Conservation (phyloP, 2,888 invertebrate genomes). For the Diaperis boleti region DNA sequence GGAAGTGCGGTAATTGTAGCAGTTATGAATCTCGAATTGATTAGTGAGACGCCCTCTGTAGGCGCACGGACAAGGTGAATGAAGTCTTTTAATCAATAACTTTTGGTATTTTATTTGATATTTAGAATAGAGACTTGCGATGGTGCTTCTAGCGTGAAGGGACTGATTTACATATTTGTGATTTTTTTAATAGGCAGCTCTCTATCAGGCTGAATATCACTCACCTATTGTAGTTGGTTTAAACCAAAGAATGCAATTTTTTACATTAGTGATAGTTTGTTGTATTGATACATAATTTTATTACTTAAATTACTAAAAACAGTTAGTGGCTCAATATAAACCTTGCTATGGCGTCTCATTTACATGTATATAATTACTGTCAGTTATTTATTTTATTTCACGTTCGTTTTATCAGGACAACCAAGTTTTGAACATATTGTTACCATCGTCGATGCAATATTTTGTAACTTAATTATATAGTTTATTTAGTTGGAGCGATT, state of each 20-base stretch:
- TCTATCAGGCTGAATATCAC: slow-evolving; percentile 43
- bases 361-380: slow-evolving; percentile 18
- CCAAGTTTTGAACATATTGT: slow-evolving; percentile 40
- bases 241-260: slow-evolving; percentile 50
- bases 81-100: slow-evolving; percentile 6
- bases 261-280: slow-evolving; percentile 39
- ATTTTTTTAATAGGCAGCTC: slow-evolving; percentile 53
- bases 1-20: slow-evolving; percentile 27
- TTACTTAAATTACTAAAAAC: slow-evolving; percentile 27
- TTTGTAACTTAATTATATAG: slow-evolving; percentile 44
- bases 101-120: slow-evolving; percentile 42
- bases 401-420: slow-evolving; percentile 6
- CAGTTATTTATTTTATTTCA: slow-evolving; percentile 23
- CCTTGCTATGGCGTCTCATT: slow-evolving; percentile 20
- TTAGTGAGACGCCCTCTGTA: slow-evolving; percentile 6
- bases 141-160: slow-evolving; percentile 55
- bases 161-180: slow-evolving; percentile 56
- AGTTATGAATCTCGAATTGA: background rate
- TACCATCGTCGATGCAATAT: slow-evolving; percentile 51
- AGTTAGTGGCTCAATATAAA: slow-evolving; percentile 35
- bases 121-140: slow-evolving; percentile 42
- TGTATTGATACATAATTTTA: slow-evolving; percentile 35
- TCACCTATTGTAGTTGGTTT: slow-evolving; percentile 49
- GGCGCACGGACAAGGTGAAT: slow-evolving; percentile 3
- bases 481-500: slow-evolving; percentile 42